Base-by-base conservation (phyloP, 2,888 invertebrate species). In the Andricus curvator region DNA sequence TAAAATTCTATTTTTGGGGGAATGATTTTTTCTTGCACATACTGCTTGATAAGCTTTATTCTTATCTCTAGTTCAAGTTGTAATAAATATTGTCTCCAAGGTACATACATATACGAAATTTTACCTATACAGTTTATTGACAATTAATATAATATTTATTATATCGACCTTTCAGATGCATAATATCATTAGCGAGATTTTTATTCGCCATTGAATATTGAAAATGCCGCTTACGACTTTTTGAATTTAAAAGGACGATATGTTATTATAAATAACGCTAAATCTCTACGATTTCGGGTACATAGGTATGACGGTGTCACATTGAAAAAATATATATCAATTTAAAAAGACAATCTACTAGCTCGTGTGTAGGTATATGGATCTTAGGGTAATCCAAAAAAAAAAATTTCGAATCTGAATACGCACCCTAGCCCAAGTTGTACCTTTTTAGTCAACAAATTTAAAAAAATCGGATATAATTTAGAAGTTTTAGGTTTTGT, bases 271-370 rank as follows among this genome's bases (percentile, higher is more conserved):
- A 78, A 64, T 80, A 77, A 78, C 15, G 67, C 48, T 80, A 74
- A 80, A 70, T 51, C 66, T 66, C 70, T 80, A 78, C 37, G 37
- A 48, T 33, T 81, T 78, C 60, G 62, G 68, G 60, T 78, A 67
- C 67, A 44, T 80, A 77, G 78, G 79, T 80, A 81, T 81, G 83
- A 86, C 84, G 84, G 85, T 86, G 88, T 88, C 86, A 90, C 90
- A 89, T 90, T 90, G 91, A 90, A 91, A 91, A 91, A 91, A 91
- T 91, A 90, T 90, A 90, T 90, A 85, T 88, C 85, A 88, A 88
- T 89, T 87, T 87, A 86, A 87, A 84, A 83, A 85, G 85, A 87
- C 85, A 85, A 88, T 84, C 83, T 87, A 85, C 44, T 85, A 85
- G 86, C 85, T 82, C 81, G 81, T 76, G 77, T 83, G 81, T 83